Evolutionary conservation across 2,888 invertebrate species (phyloP).

Genomic region (Gryllus longicercus): DNA sequence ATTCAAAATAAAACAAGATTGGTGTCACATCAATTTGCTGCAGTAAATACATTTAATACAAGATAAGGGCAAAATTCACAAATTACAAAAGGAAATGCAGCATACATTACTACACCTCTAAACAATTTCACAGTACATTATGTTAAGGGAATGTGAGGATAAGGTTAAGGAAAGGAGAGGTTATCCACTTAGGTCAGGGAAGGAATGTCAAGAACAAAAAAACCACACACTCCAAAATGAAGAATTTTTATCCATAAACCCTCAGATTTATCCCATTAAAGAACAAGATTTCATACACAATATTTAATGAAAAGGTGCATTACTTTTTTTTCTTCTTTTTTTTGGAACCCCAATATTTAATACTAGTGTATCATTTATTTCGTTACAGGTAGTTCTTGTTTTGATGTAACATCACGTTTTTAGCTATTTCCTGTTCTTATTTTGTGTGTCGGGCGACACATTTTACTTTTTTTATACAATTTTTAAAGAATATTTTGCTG

Average conservation of each 20-base stretch:
- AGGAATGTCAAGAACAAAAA: slow-evolving; percentile 61
- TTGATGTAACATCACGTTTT: slow-evolving; percentile 8
- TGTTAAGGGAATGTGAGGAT: neutral
- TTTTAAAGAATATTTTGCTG: slow-evolving; percentile 17
- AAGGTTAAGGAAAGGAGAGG: slow-evolving; percentile 54
- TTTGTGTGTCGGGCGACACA: neutral
- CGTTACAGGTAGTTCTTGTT: neutral
- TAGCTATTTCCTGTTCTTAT: slow-evolving; percentile 1
- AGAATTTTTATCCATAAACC: slow-evolving; percentile 21
- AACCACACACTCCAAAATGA: slow-evolving; percentile 5
- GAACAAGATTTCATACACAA: slow-evolving; percentile 20
- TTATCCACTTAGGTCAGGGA: slow-evolving; percentile 75
- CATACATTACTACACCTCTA: neutral
- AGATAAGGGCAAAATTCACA: neutral
- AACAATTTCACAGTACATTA: neutral
- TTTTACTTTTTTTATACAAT: neutral
- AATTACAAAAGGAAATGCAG: slow-evolving; percentile 10
- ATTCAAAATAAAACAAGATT: neutral
- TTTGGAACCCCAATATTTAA: slow-evolving; percentile 1
- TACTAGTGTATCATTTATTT: slow-evolving; percentile 7
- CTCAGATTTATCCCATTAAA: slow-evolving; percentile 19
- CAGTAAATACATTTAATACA: slow-evolving; percentile 17
- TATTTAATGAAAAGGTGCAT: neutral
- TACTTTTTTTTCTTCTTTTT: neutral
- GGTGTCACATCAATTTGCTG: slow-evolving; percentile 11